Evolutionary conservation across 1,140 invertebrate genomes (phyloP), one percentile per base, ranked within the genome.

Genomic region (Brachionus manjavacas): DNA sequence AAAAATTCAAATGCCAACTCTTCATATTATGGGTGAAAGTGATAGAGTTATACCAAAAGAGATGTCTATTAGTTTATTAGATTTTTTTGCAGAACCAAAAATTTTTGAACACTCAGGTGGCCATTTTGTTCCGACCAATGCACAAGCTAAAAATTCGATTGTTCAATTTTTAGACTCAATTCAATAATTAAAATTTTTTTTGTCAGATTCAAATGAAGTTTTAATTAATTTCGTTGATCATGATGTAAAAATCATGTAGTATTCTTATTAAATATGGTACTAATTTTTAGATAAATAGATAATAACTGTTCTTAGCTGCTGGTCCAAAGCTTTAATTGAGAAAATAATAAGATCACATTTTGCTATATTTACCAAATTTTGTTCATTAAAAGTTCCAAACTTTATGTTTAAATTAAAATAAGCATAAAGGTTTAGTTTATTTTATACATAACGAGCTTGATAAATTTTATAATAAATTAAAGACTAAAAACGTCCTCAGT

Each of bases 11-110:
- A 14, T 84, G 6, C 83, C 83, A 12, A 74, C 35, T 60, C 41
- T 84, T 39, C 83, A 84, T 66, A 35, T 84, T 20, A 74, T 74
- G 9, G 83, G 83, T 2, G 43, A 55, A 60, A 60, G 7, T 16
- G 83, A 84, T 25, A 31, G 25, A 14, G 83, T 84, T 14, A 84
- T 84, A 39, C 46, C 46, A 11, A 70, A 49, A 28, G 66, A 84
- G n/a, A 72, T 72, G 46, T 74, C 68, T 2, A 23, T 43, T 11
- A 52, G 3, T 14, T 28, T 84, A 7, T 20, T 52, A 6, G 23
- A 84, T 14, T 55, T 35, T 41, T 84, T 84, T 66, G 20, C 23
- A 31, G 41, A 84, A n/a, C 68, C 66, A 12, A 41, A 84, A 78
- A 20, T 49, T 25, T 84, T 74, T 60, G 28, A 23, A 25, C 83